phyloP scores from a whole-genome alignment of 2,113 vertebrate species.

The Arvicanthis niloticus region DNA sequence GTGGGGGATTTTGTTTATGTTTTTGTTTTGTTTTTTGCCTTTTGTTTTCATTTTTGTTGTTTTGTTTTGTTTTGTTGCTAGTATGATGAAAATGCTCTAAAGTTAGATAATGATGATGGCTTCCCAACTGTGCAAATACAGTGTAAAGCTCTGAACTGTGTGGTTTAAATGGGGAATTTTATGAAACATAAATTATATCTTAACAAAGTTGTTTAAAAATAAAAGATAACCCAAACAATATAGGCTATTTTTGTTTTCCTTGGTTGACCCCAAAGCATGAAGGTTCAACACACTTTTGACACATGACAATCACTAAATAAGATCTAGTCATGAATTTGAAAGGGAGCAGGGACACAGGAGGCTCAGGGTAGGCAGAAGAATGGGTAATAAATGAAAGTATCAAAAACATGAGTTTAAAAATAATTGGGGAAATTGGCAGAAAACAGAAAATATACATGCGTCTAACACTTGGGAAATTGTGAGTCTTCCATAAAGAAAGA shows the following conservation, averaged over 20 bases:
- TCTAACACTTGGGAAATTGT: neutral
- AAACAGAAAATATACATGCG: neutral
- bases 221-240: neutral
- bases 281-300: neutral
- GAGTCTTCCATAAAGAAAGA: neutral
- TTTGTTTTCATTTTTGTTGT: too few relatives aligned
- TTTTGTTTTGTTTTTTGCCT: too few relatives aligned
- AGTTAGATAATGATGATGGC: neutral
- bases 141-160: neutral
- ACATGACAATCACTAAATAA: neutral
- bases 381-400: neutral
- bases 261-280: neutral
- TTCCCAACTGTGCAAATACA: constrained; percentile 4
- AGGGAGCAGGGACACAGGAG: neutral
- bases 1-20: too few relatives aligned
- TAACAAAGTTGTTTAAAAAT: neutral
- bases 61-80: neutral
- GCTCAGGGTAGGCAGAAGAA: neutral
- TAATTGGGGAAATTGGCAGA: neutral
- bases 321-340: neutral
- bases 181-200: constrained; percentile 43
- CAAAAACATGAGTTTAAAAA: neutral
- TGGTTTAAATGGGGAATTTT: constrained; percentile 6
- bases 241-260: neutral
- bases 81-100: constrained; percentile 4